Base-by-base conservation (phyloP, 92 coral and sea anemone genomes). In the Nematostella vectensis region DNA sequence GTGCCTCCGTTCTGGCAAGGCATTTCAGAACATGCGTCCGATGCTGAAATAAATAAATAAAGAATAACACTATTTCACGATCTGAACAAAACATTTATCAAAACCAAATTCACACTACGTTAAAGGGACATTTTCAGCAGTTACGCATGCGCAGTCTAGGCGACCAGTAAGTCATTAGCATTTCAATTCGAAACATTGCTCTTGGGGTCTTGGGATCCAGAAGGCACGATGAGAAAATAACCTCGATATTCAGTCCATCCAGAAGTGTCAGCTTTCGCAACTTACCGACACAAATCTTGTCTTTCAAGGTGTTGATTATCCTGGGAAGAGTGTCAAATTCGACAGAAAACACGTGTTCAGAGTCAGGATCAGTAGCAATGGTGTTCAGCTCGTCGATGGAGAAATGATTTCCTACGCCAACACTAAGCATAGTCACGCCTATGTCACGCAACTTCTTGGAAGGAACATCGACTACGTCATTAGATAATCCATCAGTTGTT, bases 361-460 rank as follows among this genome's bases (percentile, higher is more conserved):
- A 59, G 37, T 89, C 97, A 36, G 94, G 94, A 48, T 85, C 88
- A 0, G 95, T 85, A 24, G 95, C 95, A 54, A 89, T 85, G 13
- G 72, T 76, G 22, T 54, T 57, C 53, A 89, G 77, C 45, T 89
- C 69, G 27, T 20, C 37, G 15, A 23, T 12, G 49, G 69, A 61
- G 43, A 27, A 69, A 19, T 47, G 15, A 39, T 45, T 29, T 3
- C 97, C 97, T 6, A 89, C 50, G 3, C 95, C 95, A 21, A 89
- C 59, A 31, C 67, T 62, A 8, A 54, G 66, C 11, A 89, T 48
- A 10, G 71, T 75, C 31, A 71, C 94, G 3, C 95, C 97, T 22
- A 75, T 57, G 58, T 82, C 89, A 48, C 94, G 68, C 25, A 89
- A 75, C 53, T 72, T 49, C 48, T 85, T 88, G 0, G 97, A 70